Evolutionary conservation across 1,140 invertebrate genomes (phyloP), one percentile per base, ranked within the genome.

Genomic region (Bombus confusus): DNA sequence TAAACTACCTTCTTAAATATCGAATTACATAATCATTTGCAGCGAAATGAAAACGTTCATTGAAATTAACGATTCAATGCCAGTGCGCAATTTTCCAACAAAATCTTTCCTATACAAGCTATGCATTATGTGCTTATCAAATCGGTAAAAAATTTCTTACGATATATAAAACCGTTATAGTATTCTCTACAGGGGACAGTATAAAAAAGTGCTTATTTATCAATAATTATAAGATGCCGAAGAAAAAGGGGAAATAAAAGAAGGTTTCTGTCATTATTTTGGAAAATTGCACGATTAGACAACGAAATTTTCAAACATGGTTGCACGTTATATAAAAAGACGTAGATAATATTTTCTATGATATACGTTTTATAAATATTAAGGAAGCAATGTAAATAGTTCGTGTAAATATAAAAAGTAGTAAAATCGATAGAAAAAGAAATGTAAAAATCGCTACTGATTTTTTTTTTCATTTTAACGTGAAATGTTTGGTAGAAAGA

Each of bases 71-170:
- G 41, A 52, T 81, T 80, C 37, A 78, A 64, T 57, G n/a, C 37
- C n/a, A 62, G 39, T 85, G 85, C 86, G 82, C 86, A 90, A 90
- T 87, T 87, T 90, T 87, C 86, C 85, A 64, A 64, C 47, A 47
- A 71, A 62, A 62, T 43, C 13, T 74, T 72, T 41, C 31, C 74
- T 34, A 34, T 82, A 41, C n/a, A 57, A 77, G 41, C 28, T 77
- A 52, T 57, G 15, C 15, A 1, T 41, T 37, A 43, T 69, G 41
- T 66, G 64, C 22, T 41, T 57, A 31, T 37, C 10, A 64, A 77
- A 43, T 28, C 25, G 47, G 4, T 52, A 78, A 83, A 64, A n/a
- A 66, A 41, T 47, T 34, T 18, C 41, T 80, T 41, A 39, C 41
- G 6, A 74, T 57, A 28, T 28, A n/a, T 10, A 52, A 41, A 39